Evolutionary conservation across 2,797 vertebrate genomes (phyloP), one percentile per base, ranked within the genome.

Genomic region (Parauchenoglanis ngamensis): DNA sequence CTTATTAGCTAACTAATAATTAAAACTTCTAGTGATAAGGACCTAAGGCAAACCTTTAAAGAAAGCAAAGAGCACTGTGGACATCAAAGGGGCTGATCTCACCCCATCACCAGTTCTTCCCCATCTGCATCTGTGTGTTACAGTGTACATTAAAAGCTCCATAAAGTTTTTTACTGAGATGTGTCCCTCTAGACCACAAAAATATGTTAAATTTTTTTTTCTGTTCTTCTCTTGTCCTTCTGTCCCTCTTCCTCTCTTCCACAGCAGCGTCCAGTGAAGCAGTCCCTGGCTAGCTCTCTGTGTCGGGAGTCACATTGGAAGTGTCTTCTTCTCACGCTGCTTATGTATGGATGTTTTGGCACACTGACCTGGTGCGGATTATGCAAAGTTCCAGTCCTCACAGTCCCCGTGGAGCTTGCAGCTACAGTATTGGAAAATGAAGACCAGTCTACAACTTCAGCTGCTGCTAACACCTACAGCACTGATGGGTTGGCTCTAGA

Each of bases 251-350:
- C 17, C 77, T 70, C 21, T 87, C 56, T 87, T 40, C 68, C 49
- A 25, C 90, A 96, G 96, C 96, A 96, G 91, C 93, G 94, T 85
- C 97, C 97, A 8, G 91, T 96, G 91, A 97, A 97, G 84, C 96
- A 97, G 93, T 97, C 97, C 23, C 92, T 97, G 93, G 96, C 96
- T 85, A 95, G 96, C 88, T 97, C 97, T 15, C 94, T 98, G 90
- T 98, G 97, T 89, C 95, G 95, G 35, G 97, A 97, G 95, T 97
- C 97, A 68, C 97, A 98, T 90, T 98, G 97, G 97, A 97, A 97
- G 95, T 98, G 97, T 94, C 95, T 98, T 89, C 95, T 97, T 59
- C 95, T 98, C 87, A 97, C 96, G 8, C 94, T 98, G 88, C 96
- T 97, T 85, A 98, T 97, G 95, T 97, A 96, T 40, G 96, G 97